Evolutionary conservation across 1,140 invertebrate species (phyloP).

Genomic region (Mycetomoellerius zeteki): DNA sequence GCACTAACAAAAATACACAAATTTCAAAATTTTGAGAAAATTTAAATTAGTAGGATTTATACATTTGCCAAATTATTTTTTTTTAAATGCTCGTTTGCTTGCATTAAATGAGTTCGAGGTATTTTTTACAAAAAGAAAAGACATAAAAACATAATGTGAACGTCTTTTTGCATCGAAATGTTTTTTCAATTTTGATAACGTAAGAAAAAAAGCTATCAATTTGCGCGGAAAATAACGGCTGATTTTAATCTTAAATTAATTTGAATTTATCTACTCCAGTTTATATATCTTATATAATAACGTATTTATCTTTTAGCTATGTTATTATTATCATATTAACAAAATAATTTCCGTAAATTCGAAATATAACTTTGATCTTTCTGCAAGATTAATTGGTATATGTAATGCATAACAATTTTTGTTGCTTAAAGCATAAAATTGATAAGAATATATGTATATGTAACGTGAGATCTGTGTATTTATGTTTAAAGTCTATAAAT

Average conservation of each 20-base stretch:
- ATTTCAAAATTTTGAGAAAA: neutral
- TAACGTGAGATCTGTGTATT: no score
- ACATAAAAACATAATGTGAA: neutral
- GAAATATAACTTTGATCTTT: neutral
- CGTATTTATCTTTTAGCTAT: neutral
- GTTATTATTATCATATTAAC: neutral
- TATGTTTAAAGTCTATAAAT: neutral
- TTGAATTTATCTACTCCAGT: neutral
- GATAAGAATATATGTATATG: neutral
- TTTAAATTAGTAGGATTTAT: neutral
- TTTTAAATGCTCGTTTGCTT: neutral
- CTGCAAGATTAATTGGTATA: neutral
- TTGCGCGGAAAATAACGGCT: neutral
- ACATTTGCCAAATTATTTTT: no score
- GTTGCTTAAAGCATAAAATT: neutral
- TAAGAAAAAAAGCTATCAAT: neutral
- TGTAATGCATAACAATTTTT: neutral
- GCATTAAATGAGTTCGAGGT: neutral
- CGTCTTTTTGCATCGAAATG: neutral
- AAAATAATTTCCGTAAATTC: neutral
- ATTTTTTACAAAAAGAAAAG: constrained; percentile 4
- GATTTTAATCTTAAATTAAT: neutral
- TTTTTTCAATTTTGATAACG: neutral
- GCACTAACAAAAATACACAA: no score
- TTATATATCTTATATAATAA: neutral